Evolutionary conservation across 2,888 invertebrate species (phyloP).

Genomic region (Dasysyrphus albostriatus): DNA sequence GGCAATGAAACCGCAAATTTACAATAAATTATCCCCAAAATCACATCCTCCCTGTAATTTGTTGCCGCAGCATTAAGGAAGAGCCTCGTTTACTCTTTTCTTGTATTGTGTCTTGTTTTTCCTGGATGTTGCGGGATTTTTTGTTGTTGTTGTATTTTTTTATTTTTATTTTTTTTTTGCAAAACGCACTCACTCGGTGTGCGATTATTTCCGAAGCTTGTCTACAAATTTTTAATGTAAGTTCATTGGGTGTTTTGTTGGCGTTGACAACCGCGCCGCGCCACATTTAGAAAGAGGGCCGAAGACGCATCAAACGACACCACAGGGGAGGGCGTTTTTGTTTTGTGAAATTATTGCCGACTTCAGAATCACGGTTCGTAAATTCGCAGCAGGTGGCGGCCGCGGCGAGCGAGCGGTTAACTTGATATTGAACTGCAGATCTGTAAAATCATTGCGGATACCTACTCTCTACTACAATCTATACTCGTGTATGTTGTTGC

Average conservation of each 20-base stretch:
- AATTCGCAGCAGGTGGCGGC: conserved; percentile 73
- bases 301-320: conserved; percentile 60
- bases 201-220: conserved; percentile 75
- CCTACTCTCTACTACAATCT: background rate
- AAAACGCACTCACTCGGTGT: conserved; percentile 54
- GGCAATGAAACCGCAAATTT: conserved; percentile 73
- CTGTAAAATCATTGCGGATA: conserved; percentile 23
- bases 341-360: conserved; percentile 72
- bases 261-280: conserved; percentile 69
- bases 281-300: conserved; percentile 44
- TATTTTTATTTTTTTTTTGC: conserved; percentile 19
- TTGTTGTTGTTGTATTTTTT: background rate
- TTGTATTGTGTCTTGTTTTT: conserved; percentile 11
- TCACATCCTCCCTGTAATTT: conserved; percentile 75
- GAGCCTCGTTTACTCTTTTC: background rate
- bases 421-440: conserved; percentile 29
- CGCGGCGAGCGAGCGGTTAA: conserved; percentile 46
- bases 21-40: conserved; percentile 76
- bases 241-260: conserved; percentile 73
- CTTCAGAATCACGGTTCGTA: conserved; percentile 73
- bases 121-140: conserved; percentile 47
- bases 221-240: conserved; percentile 75
- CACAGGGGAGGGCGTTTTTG: conserved; percentile 55
- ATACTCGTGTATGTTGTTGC: background rate
- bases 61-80: conserved; percentile 60